phyloP scores from a whole-genome alignment of 2,797 vertebrate genomes.

The Tragopan temminckii region DNA sequence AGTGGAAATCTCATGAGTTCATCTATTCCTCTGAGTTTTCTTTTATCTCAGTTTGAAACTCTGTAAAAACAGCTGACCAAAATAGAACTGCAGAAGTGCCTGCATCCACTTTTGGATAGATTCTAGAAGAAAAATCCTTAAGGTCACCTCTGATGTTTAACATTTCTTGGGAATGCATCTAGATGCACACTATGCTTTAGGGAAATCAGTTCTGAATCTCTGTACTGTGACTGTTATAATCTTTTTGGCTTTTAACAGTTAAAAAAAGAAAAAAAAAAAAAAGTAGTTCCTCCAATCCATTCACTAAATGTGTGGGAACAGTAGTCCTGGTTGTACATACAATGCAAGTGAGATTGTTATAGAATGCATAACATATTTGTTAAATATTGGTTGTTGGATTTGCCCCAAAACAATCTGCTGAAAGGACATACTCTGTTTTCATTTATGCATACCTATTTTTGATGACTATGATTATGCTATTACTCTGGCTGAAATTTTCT shows the following conservation, averaged over 20 bases:
- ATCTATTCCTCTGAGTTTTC: slow-evolving; percentile 26
- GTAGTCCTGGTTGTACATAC: neutral
- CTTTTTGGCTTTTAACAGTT: neutral
- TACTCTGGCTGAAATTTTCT: neutral
- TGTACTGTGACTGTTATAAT: neutral
- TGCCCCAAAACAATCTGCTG: neutral
- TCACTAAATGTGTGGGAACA: neutral
- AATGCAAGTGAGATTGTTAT: neutral
- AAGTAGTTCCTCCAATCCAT: neutral
- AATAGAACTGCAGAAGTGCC: neutral
- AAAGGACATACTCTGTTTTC: neutral
- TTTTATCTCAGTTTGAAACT: slow-evolving; percentile 10
- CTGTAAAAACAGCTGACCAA: neutral
- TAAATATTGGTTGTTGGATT: neutral
- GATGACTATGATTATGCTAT: neutral
- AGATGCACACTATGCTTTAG: neutral
- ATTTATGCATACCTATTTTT: neutral
- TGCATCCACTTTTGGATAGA: neutral
- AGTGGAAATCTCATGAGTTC: slow-evolving; percentile 48
- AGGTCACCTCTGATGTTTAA: neutral
- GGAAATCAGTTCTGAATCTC: neutral
- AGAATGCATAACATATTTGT: neutral
- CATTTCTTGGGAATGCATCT: neutral
- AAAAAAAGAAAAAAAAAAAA: neutral
- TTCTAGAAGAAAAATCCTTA: neutral